A percentile compares a stretch with the other conserved stretches of the same genome.
These are phyloP conservation scores for Strigamia crassipes DNA, from an alignment of 2,888 invertebrate species.

Conservation along the genomic window DNA sequence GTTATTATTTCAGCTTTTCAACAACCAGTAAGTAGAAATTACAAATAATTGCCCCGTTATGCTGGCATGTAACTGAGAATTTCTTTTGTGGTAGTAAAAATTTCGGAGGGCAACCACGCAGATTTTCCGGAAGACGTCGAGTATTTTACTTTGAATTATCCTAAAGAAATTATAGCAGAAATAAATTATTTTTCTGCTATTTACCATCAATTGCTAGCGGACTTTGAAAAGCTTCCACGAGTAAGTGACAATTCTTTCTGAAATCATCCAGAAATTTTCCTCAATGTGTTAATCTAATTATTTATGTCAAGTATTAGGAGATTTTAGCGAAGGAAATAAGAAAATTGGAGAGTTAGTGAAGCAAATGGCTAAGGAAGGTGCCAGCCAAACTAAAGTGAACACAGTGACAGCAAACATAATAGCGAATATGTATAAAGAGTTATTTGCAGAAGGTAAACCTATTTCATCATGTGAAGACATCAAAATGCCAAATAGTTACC, in stretches of 20 bases:
- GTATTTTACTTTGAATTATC: too few species aligned
- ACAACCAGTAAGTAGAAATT: too few species aligned
- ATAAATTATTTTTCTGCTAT: neutral
- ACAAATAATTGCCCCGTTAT: too few species aligned
- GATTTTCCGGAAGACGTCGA: too few species aligned
- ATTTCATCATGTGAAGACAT: neutral
- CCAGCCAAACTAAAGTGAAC: neutral
- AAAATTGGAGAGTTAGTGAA: neutral
- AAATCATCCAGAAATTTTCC: neutral
- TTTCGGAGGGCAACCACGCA: too few species aligned
- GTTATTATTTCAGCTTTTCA: too few species aligned
- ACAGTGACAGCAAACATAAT: neutral
- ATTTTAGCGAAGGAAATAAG: neutral
- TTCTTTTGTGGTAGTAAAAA: too few species aligned
- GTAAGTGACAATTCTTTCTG: too few species aligned
- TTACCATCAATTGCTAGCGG: neutral
- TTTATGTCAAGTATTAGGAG: neutral
- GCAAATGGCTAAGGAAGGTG: neutral
- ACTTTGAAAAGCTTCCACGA: too few species aligned
- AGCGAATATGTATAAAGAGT: neutral
- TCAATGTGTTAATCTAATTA: neutral
- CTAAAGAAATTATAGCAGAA: too few species aligned
- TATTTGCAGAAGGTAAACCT: neutral
- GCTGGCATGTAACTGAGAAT: too few species aligned
- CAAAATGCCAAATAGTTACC: neutral